phyloP scores from a whole-genome alignment of 1,140 invertebrate genomes.

The Carcinoscorpius rotundicauda region DNA sequence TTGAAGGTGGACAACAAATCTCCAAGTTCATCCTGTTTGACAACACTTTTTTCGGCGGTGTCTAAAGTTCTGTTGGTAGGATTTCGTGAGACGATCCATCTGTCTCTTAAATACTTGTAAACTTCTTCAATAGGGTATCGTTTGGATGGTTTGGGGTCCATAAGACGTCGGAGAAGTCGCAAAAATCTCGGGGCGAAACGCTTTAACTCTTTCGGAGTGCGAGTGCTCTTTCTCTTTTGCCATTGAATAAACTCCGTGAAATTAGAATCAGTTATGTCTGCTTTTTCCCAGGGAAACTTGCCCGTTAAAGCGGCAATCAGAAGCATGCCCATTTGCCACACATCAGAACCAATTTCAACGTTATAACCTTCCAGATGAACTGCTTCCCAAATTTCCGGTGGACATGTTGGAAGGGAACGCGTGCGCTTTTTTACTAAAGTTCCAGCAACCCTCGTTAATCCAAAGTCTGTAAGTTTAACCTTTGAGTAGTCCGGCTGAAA shows the following conservation, averaged over 20 bases:
- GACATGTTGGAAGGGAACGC: conserved; percentile 33
- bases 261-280: conserved; percentile 44
- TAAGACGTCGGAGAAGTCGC: conserved; percentile 53
- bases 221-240: conserved; percentile 53
- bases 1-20: too few species aligned
- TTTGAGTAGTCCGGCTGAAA: conserved; percentile 32
- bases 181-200: conserved; percentile 49
- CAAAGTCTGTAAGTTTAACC: conserved; percentile 93
- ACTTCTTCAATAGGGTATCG: conserved; percentile 56
- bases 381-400: conserved; percentile 78
- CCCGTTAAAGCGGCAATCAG: conserved; percentile 85
- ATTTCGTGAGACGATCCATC: conserved; percentile 17
- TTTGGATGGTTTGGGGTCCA: conserved; percentile 58
- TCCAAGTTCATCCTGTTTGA: too few species aligned
- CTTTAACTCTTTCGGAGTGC: conserved; percentile 48
- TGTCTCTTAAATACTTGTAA: conserved; percentile 19
- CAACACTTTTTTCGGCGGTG: too few species aligned
- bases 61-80: not conserved
- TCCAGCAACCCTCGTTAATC: conserved; percentile 58
- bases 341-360: conserved; percentile 71
- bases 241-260: conserved; percentile 51
- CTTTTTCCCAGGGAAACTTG: conserved; percentile 91
- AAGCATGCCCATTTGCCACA: conserved; percentile 93
- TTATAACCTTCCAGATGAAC: conserved; percentile 62
- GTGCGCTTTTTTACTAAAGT: conserved; percentile 44